Evolutionary conservation across 2,113 vertebrate genomes (phyloP).

Genomic region (Arothron firmamentum): DNA sequence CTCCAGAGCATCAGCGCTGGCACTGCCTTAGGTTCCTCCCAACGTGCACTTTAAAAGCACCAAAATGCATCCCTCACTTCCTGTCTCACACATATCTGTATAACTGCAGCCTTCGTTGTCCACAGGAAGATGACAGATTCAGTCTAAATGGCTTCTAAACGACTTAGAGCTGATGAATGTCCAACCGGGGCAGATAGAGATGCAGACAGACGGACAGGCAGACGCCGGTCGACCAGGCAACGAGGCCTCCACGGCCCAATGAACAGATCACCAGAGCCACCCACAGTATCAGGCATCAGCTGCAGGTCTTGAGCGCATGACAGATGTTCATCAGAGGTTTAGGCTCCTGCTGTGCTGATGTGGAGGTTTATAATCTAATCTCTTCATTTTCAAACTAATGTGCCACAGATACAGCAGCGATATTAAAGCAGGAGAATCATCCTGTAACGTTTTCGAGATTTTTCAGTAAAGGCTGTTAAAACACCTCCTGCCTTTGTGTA

Average conservation of each 20-base stretch:
- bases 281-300: constrained; percentile 32
- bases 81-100: constrained; percentile 65
- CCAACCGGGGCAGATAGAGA: constrained; percentile 45
- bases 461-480: too few relatives aligned
- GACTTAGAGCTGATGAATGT: constrained; percentile 61
- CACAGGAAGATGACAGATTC: constrained; percentile 66
- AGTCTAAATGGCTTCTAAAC: constrained; percentile 75
- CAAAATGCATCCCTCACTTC: constrained; percentile 67
- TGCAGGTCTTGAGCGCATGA: constrained; percentile 9
- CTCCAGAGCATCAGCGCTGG: constrained; percentile 84
- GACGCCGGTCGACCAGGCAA: constrained; percentile 43
- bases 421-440: too few relatives aligned
- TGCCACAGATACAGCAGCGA: too few relatives aligned
- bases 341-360: background rate
- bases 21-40: constrained; percentile 76
- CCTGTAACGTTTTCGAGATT: too few relatives aligned
- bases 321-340: constrained; percentile 14
- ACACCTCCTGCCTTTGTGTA: too few relatives aligned
- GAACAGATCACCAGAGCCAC: constrained; percentile 38
- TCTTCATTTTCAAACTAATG: background rate
- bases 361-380: background rate
- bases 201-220: constrained; percentile 56
- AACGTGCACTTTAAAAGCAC: constrained; percentile 76
- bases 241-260: constrained; percentile 24
- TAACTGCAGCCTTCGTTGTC: constrained; percentile 46